Evolutionary conservation across 2,888 invertebrate species (phyloP).

Genomic region (Linyphia triangularis): DNA sequence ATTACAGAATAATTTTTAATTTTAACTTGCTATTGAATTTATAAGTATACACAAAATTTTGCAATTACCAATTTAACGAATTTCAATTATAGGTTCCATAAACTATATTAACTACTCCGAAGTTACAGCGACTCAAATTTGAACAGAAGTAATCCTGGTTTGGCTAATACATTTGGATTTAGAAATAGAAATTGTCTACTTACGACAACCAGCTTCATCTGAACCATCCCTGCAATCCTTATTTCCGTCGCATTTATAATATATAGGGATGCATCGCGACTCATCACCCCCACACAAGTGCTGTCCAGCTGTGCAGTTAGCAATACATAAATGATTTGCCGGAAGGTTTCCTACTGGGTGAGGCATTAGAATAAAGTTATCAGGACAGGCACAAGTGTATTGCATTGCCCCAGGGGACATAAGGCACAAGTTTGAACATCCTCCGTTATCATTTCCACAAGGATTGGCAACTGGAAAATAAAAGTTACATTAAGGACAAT

Average conservation of each 20-base stretch:
- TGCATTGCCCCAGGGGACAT: conserved; percentile 87
- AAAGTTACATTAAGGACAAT: too few relatives aligned
- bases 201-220: conserved; percentile 92
- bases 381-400: conserved; percentile 95
- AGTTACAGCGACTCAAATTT: too few relatives aligned
- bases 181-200: conserved; percentile 77
- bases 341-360: conserved; percentile 79
- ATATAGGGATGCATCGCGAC: conserved; percentile 88
- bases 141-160: too few relatives aligned
- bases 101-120: too few relatives aligned
- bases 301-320: conserved; percentile 95
- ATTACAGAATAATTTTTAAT: too few relatives aligned
- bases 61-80: too few relatives aligned
- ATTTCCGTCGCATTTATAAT: conserved; percentile 85
- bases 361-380: conserved; percentile 88
- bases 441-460: conserved; percentile 94
- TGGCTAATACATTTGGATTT: too few relatives aligned
- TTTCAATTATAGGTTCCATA: too few relatives aligned
- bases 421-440: conserved; percentile 96
- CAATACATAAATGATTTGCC: conserved; percentile 92
- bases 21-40: too few relatives aligned
- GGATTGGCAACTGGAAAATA: conserved; percentile 86
- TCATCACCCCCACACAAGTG: conserved; percentile 86
- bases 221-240: conserved; percentile 90
- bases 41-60: too few relatives aligned